Evolutionary conservation across 2,797 vertebrate genomes (phyloP).

Genomic region (Babyrousa celebensis): DNA sequence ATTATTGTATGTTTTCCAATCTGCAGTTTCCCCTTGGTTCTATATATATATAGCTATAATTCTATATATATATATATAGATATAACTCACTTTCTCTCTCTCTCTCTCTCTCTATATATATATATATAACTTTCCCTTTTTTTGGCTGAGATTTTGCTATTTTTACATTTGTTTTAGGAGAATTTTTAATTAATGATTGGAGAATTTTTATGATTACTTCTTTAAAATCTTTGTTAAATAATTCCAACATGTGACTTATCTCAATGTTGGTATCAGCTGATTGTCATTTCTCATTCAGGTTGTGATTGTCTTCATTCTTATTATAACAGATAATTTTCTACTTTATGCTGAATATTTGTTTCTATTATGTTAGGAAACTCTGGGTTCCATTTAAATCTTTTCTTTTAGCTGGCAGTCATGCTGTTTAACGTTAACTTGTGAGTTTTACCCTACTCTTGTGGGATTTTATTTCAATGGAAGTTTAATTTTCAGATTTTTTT

Average conservation of each 20-base stretch:
- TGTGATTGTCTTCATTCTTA: not conserved
- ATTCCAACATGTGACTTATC: not conserved
- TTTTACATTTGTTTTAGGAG: not conserved
- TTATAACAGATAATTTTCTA: not conserved
- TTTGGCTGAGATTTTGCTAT: not conserved
- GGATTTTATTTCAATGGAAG: not conserved
- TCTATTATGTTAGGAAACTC: not conserved
- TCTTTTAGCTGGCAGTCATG: not conserved
- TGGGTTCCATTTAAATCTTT: not conserved
- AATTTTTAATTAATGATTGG: not conserved
- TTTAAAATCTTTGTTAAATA: not conserved
- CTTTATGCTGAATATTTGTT: not conserved
- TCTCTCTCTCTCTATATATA: too few relatives aligned
- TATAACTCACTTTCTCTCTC: too few relatives aligned
- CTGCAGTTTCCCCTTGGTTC: not conserved
- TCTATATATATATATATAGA: too few relatives aligned
- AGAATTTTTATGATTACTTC: not conserved
- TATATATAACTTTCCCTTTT: not conserved
- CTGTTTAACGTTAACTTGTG: not conserved
- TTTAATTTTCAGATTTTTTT: conserved; percentile 4
- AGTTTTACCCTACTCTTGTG: not conserved
- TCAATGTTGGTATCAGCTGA: not conserved
- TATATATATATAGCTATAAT: not conserved
- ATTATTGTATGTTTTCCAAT: not conserved
- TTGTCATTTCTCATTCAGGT: not conserved